These are phyloP conservation scores for Phrynocephalus vlangalii DNA, from an alignment of 2,797 vertebrate species.

Conservation along the genomic window DNA sequence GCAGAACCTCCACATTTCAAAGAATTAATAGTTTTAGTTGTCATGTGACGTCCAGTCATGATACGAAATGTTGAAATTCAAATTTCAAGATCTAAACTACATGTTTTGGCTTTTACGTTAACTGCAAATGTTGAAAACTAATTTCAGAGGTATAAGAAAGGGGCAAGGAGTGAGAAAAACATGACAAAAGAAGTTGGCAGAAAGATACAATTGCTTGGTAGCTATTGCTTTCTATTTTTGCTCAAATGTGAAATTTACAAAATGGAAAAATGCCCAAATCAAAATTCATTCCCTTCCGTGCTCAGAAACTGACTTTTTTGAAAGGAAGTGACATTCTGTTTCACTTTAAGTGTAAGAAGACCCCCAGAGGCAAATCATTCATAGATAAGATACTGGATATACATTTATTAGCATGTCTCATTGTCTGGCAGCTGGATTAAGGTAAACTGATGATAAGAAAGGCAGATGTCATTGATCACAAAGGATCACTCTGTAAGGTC, in stretches of 20 bases:
- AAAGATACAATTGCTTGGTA: not conserved
- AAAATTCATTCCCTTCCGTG: not conserved
- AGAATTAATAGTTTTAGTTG: too few relatives aligned
- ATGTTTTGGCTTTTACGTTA: too few relatives aligned
- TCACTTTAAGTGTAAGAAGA: not conserved
- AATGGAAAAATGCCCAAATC: not conserved
- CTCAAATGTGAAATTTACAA: not conserved
- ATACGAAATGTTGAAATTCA: too few relatives aligned
- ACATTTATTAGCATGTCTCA: not conserved
- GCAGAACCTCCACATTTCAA: not conserved
- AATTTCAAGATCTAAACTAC: too few relatives aligned
- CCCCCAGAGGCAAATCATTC: not conserved
- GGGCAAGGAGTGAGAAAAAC: not conserved
- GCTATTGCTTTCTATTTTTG: not conserved
- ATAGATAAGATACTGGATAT: not conserved
- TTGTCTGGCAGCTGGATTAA: not conserved
- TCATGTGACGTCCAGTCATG: too few relatives aligned
- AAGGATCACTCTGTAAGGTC: too few relatives aligned
- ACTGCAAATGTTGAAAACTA: not conserved
- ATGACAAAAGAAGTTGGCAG: not conserved
- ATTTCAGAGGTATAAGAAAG: not conserved
- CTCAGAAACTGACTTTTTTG: not conserved
- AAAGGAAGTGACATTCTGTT: not conserved
- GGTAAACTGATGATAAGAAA: not conserved
- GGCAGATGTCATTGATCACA: too few relatives aligned